Evolutionary conservation across 2,113 vertebrate genomes (phyloP).

Genomic region (Globicephala melas): DNA sequence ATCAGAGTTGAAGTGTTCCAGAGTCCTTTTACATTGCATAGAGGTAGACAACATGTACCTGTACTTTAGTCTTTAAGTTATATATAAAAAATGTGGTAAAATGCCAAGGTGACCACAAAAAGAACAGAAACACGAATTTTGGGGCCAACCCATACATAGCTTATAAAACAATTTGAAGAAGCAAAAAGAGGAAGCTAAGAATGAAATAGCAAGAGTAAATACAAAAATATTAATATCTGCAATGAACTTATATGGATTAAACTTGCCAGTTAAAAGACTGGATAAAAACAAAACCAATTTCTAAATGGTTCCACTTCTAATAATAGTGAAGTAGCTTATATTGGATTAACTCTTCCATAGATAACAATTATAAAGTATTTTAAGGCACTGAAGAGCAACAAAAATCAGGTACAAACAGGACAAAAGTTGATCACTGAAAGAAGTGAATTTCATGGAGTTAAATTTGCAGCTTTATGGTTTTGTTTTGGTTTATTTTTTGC

Average conservation of each 20-base stretch:
- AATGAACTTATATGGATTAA: not conserved
- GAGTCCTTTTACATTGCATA: not conserved
- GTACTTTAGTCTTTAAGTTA: not conserved
- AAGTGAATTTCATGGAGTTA: not conserved
- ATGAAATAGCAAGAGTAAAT: not conserved
- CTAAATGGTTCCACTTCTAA: not conserved
- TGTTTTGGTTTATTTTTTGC: not conserved
- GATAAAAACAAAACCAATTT: not conserved
- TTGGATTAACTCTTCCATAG: not conserved
- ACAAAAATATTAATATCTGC: not conserved
- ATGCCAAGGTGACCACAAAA: not conserved
- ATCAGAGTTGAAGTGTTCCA: not conserved
- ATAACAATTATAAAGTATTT: not conserved
- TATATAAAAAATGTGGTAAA: not conserved
- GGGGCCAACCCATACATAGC: not conserved
- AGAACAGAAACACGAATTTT: not conserved
- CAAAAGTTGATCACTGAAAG: not conserved
- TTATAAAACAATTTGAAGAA: not conserved
- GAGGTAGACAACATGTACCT: not conserved
- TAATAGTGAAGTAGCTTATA: not conserved
- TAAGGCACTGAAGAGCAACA: not conserved
- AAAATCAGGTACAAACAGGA: not conserved
- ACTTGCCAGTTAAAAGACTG: not conserved
- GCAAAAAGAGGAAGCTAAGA: not conserved
- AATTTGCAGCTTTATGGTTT: not conserved